phyloP scores from a whole-genome alignment of 2,888 invertebrate species.

The Geotrupes spiniger region DNA sequence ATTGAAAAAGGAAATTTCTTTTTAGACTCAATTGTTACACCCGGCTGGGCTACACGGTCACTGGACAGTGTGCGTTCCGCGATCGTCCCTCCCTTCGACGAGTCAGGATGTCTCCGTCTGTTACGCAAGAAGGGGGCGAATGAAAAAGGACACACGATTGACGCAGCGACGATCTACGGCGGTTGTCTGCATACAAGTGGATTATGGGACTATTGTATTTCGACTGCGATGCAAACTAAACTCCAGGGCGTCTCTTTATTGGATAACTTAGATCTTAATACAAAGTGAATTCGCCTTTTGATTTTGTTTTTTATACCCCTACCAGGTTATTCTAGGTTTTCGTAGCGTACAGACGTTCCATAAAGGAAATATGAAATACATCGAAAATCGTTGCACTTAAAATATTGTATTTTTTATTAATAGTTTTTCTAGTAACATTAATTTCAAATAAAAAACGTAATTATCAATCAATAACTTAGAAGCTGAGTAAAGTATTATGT shows the following conservation, averaged over 20 bases:
- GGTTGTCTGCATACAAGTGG: constrained; percentile 37
- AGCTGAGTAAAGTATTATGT: too few relatives aligned
- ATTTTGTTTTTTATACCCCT: constrained; percentile 14
- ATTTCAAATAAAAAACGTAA: too few relatives aligned
- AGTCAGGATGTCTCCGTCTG: not conserved
- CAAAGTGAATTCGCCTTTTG: constrained; percentile 28
- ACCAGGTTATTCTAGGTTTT: not conserved
- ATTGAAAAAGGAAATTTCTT: constrained; percentile 56
- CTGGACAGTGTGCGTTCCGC: constrained; percentile 32
- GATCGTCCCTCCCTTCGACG: constrained; percentile 11
- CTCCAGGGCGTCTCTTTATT: constrained; percentile 40
- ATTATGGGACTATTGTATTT: constrained; percentile 42
- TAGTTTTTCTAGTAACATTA: too few relatives aligned
- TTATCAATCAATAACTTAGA: too few relatives aligned
- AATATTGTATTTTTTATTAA: too few relatives aligned
- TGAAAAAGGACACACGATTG: constrained; percentile 5
- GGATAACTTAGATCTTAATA: constrained; percentile 40
- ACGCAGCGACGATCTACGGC: constrained; percentile 6
- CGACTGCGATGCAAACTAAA: constrained; percentile 40
- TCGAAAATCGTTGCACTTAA: too few relatives aligned
- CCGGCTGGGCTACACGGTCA: constrained; percentile 44
- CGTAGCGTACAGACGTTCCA: too few relatives aligned
- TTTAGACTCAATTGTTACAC: constrained; percentile 52
- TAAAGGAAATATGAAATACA: too few relatives aligned
- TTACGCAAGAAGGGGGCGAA: not conserved